These are phyloP conservation scores for Ostrea denselamellosa DNA, from an alignment of 1,140 invertebrate genomes.

Conservation along the genomic window DNA sequence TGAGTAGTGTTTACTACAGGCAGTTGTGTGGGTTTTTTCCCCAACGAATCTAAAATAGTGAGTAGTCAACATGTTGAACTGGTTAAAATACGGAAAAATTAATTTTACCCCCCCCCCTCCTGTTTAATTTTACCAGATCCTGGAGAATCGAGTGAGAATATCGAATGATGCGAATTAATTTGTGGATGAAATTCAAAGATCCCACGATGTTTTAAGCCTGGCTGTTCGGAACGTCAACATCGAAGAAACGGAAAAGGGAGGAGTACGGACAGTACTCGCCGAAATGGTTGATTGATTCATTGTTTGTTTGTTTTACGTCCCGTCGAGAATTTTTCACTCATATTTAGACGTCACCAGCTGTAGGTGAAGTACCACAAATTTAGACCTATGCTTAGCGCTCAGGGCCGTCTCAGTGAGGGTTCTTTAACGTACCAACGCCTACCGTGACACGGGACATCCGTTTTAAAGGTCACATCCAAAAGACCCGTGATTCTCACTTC, in stretches of 20 bases:
- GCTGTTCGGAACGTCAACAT: not conserved
- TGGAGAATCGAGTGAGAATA: not conserved
- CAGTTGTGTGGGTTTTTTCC: not conserved
- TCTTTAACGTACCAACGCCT: too few relatives aligned
- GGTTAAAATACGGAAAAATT: slow-evolving; percentile 6
- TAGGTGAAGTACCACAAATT: too few relatives aligned
- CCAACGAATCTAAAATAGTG: not conserved
- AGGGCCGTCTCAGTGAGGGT: too few relatives aligned
- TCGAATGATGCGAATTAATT: not conserved
- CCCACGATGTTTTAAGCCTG: not conserved
- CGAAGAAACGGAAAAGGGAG: not conserved
- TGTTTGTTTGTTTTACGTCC: too few relatives aligned
- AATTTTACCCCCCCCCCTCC: not conserved
- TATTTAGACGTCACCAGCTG: too few relatives aligned
- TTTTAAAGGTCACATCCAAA: too few relatives aligned
- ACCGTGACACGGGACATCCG: too few relatives aligned
- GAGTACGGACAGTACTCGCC: not conserved
- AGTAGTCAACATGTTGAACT: slow-evolving; percentile 18
- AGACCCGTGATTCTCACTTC: too few relatives aligned
- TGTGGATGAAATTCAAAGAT: not conserved
- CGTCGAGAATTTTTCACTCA: too few relatives aligned
- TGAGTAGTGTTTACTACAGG: not conserved
- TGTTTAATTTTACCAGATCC: not conserved
- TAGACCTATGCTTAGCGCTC: too few relatives aligned
- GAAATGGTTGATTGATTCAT: not conserved